These are phyloP conservation scores for Chrysomallon squamiferum DNA, from an alignment of 1,140 invertebrate genomes.

Conservation along the genomic window DNA sequence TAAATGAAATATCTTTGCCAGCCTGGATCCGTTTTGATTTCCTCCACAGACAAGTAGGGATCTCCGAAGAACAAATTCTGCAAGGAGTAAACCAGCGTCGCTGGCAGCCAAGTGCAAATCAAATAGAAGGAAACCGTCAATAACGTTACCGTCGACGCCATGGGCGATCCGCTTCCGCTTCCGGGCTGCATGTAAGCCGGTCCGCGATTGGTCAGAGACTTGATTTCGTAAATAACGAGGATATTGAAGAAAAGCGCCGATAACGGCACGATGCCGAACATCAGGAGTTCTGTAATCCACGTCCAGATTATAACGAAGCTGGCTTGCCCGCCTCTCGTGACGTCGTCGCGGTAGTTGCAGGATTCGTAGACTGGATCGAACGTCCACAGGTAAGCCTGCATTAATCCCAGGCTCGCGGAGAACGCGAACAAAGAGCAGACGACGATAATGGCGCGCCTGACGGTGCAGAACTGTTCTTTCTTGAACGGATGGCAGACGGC, in stretches of 20 bases:
- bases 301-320: constrained; percentile 54
- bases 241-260: constrained; percentile 57
- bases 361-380: constrained; percentile 28
- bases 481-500: constrained; percentile 93
- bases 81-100: constrained; percentile 54
- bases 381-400: constrained; percentile 59
- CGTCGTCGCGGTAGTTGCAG: constrained; percentile 37
- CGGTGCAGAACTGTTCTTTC: constrained; percentile 80
- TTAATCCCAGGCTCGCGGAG: constrained; percentile 37
- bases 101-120: constrained; percentile 57
- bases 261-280: constrained; percentile 53
- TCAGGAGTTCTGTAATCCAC: constrained; percentile 50
- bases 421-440: constrained; percentile 56
- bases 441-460: constrained; percentile 74
- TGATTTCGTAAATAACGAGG: constrained; percentile 55
- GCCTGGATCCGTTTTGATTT: constrained; percentile 29
- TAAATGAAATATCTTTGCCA: constrained; percentile 54
- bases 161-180: constrained; percentile 18
- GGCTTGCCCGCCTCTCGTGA: constrained; percentile 17
- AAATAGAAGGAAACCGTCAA: constrained; percentile 60
- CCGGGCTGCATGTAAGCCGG: constrained; percentile 22
- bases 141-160: constrained; percentile 56
- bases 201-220: constrained; percentile 37
- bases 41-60: constrained; percentile 12
- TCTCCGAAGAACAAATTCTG: constrained; percentile 35